Percentiles rank a stretch among this genome's conserved stretches.
Conservation (phyloP, 2,888 invertebrate species). For the Megamerina dolium region DNA sequence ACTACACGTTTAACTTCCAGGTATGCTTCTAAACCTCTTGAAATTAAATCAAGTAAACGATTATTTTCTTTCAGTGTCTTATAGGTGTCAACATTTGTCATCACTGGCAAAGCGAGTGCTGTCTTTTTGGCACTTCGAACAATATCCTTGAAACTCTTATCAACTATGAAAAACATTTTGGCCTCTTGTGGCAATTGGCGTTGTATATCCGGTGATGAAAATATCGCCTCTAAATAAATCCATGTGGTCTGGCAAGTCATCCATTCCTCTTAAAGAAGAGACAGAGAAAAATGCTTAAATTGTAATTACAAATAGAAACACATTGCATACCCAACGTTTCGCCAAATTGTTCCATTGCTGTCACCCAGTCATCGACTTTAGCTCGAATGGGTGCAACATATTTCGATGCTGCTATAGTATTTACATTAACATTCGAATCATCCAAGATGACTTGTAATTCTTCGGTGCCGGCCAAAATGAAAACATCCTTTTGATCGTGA, state of each 20-base stretch:
- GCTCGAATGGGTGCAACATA: slow-evolving; percentile 79
- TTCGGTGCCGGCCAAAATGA: slow-evolving; percentile 75
- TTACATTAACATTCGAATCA: slow-evolving; percentile 79
- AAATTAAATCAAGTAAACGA: slow-evolving; percentile 75
- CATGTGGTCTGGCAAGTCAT: slow-evolving; percentile 83
- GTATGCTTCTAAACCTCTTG: slow-evolving; percentile 85
- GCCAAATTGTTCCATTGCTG: slow-evolving; percentile 66
- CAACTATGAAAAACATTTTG: slow-evolving; percentile 76
- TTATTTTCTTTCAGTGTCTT: slow-evolving; percentile 69
- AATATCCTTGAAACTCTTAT: slow-evolving; percentile 85
- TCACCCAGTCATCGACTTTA: slow-evolving; percentile 77
- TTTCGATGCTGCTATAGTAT: slow-evolving; percentile 80
- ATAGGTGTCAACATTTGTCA: slow-evolving; percentile 64
- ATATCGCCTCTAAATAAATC: slow-evolving; percentile 91
- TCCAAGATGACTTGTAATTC: slow-evolving; percentile 77
- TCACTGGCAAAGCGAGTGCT: slow-evolving; percentile 74
- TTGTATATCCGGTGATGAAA: slow-evolving; percentile 90
- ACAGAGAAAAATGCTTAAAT: not conserved
- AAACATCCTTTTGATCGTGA: slow-evolving; percentile 78
- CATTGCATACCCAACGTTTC: slow-evolving; percentile 65
- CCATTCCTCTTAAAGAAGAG: slow-evolving; percentile 68
- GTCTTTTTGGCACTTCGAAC: slow-evolving; percentile 77
- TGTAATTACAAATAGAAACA: not conserved
- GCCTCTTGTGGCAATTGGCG: slow-evolving; percentile 87
- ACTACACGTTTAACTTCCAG: slow-evolving; percentile 81